Evolutionary conservation across 2,113 vertebrate species (phyloP), one percentile per base, ranked within the genome.

Genomic region (Pelmatolapia mariae): DNA sequence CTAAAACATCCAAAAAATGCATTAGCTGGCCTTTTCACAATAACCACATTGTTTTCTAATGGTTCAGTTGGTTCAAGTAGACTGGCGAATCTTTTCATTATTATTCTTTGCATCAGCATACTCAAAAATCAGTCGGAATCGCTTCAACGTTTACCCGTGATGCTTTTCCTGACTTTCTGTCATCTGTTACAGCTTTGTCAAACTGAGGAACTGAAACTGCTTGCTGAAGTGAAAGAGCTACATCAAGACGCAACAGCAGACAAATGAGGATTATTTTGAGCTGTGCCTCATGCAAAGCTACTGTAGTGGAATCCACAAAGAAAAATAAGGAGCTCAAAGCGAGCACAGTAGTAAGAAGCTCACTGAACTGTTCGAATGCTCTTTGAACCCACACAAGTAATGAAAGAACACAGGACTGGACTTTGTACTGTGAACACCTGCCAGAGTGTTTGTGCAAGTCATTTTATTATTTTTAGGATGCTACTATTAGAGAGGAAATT

Each of bases 231-330:
- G 36, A 71, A 24, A 40, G 36, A 9, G 36, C 36, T 43, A 1
- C 36, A 68, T 40, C 33, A 68, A 43, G 61, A 38, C 3, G 1
- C 61, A 38, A 66, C 33, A 47, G 22, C 24, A 76, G 40, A 73
- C 40, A 45, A 26, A 73, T 26, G 8, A 73, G 68, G 24, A 19
- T 76, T 76, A 29, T 76, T 10, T 47, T 29, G 40, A 47, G 24
- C 40, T 47, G 40, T 47, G 40, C 2, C 5, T 76, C 68, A 47
- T 76, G 24, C 71, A 76, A 76, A 76, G 24, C 40, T 76, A 47
- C 71, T 4, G 43, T 47, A 47, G 43, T 47, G 24, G 68, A 47
- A 0, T 76, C 40, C 68, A 47, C 0, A 0, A 29, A 29, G 43
- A 29, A 47, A 76, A 29, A 47, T 29, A 76, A 73, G 68, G 22